Evolutionary conservation across 2,113 vertebrate genomes (phyloP).

Genomic region (Theropithecus gelada): DNA sequence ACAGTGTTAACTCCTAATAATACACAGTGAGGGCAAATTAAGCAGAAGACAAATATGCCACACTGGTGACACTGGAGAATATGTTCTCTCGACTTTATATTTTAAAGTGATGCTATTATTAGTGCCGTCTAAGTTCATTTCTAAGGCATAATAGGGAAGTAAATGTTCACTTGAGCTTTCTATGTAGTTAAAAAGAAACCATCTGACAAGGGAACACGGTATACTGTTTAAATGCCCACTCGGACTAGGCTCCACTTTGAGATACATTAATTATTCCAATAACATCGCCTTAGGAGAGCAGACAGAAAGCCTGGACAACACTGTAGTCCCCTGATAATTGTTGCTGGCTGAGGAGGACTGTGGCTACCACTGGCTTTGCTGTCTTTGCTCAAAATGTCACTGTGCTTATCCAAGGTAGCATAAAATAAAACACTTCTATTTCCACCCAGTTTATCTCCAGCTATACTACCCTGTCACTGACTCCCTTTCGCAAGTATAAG

Average conservation of each 20-base stretch:
- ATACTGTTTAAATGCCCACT: background rate
- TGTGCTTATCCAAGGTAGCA: background rate
- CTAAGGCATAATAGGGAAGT: constrained; percentile 81
- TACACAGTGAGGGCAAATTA: constrained; percentile 86
- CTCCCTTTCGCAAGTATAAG: background rate
- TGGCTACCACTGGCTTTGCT: background rate
- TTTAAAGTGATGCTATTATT: constrained; percentile 83
- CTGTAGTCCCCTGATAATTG: background rate
- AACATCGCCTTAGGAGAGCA: background rate
- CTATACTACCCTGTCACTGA: background rate
- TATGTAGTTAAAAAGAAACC: background rate
- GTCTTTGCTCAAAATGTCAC: constrained; percentile 2
- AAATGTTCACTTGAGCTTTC: constrained; percentile 82
- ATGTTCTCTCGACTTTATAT: constrained; percentile 80
- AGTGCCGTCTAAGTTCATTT: constrained; percentile 84
- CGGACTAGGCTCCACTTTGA: background rate
- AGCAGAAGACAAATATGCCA: constrained; percentile 84
- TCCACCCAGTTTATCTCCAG: background rate
- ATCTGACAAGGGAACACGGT: background rate
- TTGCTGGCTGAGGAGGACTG: background rate
- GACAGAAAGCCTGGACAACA: background rate
- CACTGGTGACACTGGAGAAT: constrained; percentile 80
- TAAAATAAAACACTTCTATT: background rate
- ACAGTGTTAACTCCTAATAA: constrained; percentile 87
- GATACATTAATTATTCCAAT: constrained; percentile 41